phyloP scores from a whole-genome alignment of 2,113 vertebrate species.

The Glareola pratincola region DNA sequence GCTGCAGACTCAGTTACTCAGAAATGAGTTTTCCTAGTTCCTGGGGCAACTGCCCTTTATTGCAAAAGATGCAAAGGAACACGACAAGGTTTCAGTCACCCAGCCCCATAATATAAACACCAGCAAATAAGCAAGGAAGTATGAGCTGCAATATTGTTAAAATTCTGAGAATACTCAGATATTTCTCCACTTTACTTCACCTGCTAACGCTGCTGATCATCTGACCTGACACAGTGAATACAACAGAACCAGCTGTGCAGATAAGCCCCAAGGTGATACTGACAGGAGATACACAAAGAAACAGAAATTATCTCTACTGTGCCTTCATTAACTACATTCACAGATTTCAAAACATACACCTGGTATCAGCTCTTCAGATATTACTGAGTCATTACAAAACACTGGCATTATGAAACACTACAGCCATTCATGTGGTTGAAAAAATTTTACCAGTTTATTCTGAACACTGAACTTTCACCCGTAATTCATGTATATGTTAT shows the following conservation, averaged over 20 bases:
- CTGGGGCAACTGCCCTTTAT: neutral
- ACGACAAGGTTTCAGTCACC: neutral
- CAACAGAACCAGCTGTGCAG: neutral
- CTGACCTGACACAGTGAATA: neutral
- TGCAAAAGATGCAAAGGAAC: neutral
- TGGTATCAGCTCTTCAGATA: neutral
- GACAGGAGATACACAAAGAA: neutral
- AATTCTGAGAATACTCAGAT: neutral
- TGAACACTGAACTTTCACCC: neutral
- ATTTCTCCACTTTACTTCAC: neutral
- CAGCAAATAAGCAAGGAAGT: neutral
- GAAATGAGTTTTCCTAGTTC: neutral
- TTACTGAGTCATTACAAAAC: neutral
- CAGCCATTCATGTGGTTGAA: neutral
- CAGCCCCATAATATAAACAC: neutral
- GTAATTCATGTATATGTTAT: neutral
- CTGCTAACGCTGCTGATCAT: neutral
- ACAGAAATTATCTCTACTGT: neutral
- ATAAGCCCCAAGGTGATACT: neutral
- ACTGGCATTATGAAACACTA: neutral
- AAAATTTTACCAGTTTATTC: neutral
- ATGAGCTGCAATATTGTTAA: neutral
- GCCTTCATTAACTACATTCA: neutral
- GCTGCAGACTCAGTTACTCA: neutral
- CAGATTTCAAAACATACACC: neutral